Conservation (phyloP, 2,888 invertebrate genomes). For the Eristalis tenax region DNA sequence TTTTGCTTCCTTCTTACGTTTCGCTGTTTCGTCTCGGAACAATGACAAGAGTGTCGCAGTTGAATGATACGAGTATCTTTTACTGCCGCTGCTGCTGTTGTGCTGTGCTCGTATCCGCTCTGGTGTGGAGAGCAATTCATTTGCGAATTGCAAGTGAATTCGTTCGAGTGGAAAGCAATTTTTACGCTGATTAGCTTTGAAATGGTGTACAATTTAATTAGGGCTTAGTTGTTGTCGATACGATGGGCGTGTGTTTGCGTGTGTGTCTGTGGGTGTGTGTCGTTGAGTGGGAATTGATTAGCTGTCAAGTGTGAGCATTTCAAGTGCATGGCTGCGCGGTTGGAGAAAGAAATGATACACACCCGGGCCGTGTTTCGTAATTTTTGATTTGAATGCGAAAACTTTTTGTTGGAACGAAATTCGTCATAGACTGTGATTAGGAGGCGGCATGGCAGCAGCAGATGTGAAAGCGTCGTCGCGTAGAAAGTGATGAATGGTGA, state of each 20-base stretch:
- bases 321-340: constrained; percentile 25
- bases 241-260: background rate
- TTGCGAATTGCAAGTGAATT: constrained; percentile 43
- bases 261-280: no score
- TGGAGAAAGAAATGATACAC: background rate
- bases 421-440: background rate
- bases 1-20: constrained; percentile 6
- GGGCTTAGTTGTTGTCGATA: constrained; percentile 22
- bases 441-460: background rate
- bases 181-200: constrained; percentile 58
- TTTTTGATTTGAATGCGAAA: constrained; percentile 5
- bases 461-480: constrained; percentile 1
- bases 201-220: constrained; percentile 58
- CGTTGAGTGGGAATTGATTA: constrained; percentile 52
- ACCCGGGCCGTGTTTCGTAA: background rate
- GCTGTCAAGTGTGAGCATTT: constrained; percentile 56
- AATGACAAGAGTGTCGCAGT: constrained; percentile 39
- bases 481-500: background rate
- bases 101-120: background rate
- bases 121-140: constrained; percentile 34
- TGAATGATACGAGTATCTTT: constrained; percentile 45
- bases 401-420: background rate
- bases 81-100: background rate
- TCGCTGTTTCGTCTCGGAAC: constrained; percentile 18
- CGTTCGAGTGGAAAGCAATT: constrained; percentile 66